phyloP scores from a whole-genome alignment of 2,888 invertebrate genomes.

The Dicroscelio sp. region DNA sequence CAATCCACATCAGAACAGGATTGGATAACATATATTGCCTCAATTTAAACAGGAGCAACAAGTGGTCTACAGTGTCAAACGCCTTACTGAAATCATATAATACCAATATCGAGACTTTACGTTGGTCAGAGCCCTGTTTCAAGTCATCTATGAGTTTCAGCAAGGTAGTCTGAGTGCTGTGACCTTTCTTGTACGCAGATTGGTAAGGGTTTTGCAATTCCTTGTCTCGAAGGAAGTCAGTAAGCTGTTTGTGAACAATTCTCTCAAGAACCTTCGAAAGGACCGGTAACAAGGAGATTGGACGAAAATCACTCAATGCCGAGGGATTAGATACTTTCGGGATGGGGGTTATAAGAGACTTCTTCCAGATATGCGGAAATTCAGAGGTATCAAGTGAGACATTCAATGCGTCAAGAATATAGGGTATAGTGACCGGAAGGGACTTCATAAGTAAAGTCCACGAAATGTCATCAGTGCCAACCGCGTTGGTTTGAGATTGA shows the following conservation, averaged over 20 bases:
- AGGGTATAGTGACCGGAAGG: background rate
- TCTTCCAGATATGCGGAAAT: background rate
- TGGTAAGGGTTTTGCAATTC: background rate
- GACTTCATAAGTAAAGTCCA: background rate
- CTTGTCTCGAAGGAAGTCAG: background rate
- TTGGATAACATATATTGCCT: background rate
- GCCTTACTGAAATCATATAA: too few species aligned
- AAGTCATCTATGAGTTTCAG: too few species aligned
- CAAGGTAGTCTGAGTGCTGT: too few species aligned
- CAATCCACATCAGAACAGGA: background rate
- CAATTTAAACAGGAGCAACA: background rate
- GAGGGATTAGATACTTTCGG: background rate
- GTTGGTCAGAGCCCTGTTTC: too few species aligned
- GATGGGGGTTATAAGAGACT: background rate
- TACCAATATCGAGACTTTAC: too few species aligned
- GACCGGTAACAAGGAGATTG: background rate
- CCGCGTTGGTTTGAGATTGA: too few species aligned
- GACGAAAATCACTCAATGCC: background rate
- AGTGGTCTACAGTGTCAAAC: too few species aligned
- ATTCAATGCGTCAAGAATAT: background rate
- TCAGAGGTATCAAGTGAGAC: background rate
- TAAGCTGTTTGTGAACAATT: background rate
- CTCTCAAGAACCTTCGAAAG: background rate
- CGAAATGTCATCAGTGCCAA: too few species aligned
- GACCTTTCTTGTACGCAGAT: background rate